Percentiles rank a stretch among this genome's conserved stretches.
Conservation (phyloP, 2,888 invertebrate genomes). For the Hirtodrosophila alboralis region DNA sequence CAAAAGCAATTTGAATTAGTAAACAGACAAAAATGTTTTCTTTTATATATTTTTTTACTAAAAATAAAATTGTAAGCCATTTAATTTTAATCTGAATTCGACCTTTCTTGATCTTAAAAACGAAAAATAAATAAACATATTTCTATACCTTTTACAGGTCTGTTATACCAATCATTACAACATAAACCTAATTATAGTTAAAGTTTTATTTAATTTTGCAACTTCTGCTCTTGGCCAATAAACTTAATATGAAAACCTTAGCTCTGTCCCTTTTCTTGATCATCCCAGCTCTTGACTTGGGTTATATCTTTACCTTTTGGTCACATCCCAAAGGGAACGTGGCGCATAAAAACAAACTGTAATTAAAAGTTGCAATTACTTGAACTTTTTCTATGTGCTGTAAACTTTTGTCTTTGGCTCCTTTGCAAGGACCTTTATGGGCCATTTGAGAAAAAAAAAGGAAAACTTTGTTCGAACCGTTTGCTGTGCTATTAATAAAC, state of each 20-base stretch:
- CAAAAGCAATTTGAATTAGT: no score
- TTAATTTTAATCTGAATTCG: no score
- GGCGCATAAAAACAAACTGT: conserved; percentile 58
- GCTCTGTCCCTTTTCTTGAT: not conserved
- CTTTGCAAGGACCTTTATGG: conserved; percentile 45
- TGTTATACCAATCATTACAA: no score
- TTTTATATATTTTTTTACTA: no score
- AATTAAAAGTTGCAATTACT: conserved; percentile 73
- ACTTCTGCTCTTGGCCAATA: not conserved
- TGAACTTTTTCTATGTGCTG: conserved; percentile 62
- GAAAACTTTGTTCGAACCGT: conserved; percentile 52
- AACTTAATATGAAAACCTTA: conserved; percentile 8
- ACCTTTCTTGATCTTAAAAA: no score
- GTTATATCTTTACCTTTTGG: conserved; percentile 44
- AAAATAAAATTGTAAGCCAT: no score
- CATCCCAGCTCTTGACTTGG: not conserved
- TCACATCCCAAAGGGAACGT: conserved; percentile 16
- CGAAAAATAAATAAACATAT: no score
- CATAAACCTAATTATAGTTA: no score
- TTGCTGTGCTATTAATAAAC: conserved; percentile 72
- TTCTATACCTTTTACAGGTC: no score
- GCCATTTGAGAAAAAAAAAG: conserved; percentile 10
- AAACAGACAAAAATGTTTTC: no score
- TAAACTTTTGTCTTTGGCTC: conserved; percentile 68
- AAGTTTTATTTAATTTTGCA: no score